A percentile compares a stretch with the other conserved stretches of the same genome.
These are phyloP conservation scores for Zapus hudsonius DNA, from an alignment of 2,113 vertebrate species.

Conservation along the genomic window DNA sequence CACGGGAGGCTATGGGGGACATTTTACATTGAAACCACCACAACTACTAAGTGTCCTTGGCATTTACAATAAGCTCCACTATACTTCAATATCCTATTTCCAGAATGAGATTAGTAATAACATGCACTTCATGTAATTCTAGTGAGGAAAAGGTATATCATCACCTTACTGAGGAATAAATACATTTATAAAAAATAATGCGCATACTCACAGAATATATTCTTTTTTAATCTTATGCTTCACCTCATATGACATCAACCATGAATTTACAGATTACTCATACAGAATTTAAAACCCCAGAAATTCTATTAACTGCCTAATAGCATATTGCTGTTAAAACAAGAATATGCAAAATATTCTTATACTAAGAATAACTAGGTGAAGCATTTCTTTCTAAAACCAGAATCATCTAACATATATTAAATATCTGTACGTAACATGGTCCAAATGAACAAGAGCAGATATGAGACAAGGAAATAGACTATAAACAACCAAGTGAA, in stretches of 20 bases:
- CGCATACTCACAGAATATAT: not conserved
- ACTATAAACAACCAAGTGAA: not conserved
- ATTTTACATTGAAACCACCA: no score
- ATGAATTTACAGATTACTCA: not conserved
- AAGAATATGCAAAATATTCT: not conserved
- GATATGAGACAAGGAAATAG: not conserved
- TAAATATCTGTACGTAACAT: not conserved
- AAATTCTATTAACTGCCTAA: not conserved
- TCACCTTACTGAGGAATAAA: not conserved
- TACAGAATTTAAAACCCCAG: not conserved
- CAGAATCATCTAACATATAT: not conserved
- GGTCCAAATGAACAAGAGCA: not conserved
- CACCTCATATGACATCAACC: no score
- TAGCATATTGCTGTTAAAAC: not conserved
- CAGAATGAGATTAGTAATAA: not conserved
- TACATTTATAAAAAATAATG: not conserved
- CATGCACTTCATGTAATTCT: not conserved
- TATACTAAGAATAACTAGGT: no score
- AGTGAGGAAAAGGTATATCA: not conserved
- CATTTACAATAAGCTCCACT: not conserved
- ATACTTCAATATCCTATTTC: not conserved
- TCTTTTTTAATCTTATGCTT: not conserved
- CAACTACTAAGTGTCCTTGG: no score
- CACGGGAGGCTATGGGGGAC: no score
- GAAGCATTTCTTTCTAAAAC: not conserved